Conservation (phyloP, 2,888 invertebrate species). For the Orthosia gothica region DNA sequence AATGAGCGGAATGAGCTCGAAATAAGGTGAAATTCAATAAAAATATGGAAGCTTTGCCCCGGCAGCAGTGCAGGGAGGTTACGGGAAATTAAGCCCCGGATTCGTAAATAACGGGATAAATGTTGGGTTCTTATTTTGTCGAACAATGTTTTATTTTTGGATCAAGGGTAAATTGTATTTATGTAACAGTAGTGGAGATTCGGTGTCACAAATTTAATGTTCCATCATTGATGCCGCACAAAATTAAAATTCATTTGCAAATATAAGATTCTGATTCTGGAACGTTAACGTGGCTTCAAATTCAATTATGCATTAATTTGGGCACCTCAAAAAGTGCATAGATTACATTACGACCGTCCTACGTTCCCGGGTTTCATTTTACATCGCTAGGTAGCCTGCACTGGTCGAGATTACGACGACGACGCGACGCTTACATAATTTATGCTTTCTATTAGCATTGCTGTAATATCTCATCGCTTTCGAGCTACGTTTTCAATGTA, state of each 20-base stretch:
- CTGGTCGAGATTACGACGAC: slow-evolving; percentile 29
- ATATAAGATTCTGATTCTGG: neutral
- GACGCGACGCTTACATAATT: slow-evolving; percentile 26
- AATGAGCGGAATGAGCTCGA: slow-evolving; percentile 62
- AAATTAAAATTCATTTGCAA: neutral
- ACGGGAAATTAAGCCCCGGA: slow-evolving; percentile 36
- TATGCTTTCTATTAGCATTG: slow-evolving; percentile 39
- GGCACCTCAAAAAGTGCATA: neutral
- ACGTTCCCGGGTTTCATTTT: slow-evolving; percentile 13
- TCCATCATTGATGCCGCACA: neutral
- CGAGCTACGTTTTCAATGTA: neutral
- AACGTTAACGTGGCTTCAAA: neutral
- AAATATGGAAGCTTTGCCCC: slow-evolving; percentile 53
- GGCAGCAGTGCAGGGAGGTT: slow-evolving; percentile 30
- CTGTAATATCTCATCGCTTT: slow-evolving; percentile 4
- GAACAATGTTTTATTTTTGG: slow-evolving; percentile 2
- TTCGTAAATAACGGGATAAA: slow-evolving; percentile 30
- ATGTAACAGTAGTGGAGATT: neutral
- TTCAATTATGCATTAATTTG: neutral
- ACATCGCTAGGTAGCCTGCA: slow-evolving; percentile 13
- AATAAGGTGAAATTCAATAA: slow-evolving; percentile 69
- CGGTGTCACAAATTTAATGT: too few species aligned
- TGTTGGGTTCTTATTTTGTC: slow-evolving; percentile 24
- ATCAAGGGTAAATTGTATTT: neutral
- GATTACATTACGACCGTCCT: neutral